Conservation (phyloP, 2,113 vertebrate species). For the Melanerpes aurifrons region DNA sequence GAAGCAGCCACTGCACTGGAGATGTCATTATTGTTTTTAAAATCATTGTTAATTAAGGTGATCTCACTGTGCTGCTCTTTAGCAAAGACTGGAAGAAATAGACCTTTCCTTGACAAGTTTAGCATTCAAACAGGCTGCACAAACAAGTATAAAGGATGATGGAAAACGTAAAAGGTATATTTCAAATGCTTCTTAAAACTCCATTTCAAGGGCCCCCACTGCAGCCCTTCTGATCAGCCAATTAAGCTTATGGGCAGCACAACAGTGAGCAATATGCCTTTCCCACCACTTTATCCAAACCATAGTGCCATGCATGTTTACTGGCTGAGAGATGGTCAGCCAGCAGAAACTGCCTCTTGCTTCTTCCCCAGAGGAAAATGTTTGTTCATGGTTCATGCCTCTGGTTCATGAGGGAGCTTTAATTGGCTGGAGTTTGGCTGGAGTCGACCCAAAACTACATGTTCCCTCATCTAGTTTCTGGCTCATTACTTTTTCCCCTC, state of each 20-base stretch:
- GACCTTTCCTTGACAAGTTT: conserved; percentile 12
- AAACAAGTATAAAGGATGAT: not conserved
- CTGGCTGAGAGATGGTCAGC: not conserved
- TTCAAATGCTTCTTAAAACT: not conserved
- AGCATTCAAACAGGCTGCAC: not conserved
- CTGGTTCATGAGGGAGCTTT: fast-evolving
- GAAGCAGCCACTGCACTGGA: not conserved
- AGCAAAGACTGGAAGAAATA: not conserved
- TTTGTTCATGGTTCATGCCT: not conserved
- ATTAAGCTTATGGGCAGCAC: not conserved
- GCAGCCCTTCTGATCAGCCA: not conserved
- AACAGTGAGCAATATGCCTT: not conserved
- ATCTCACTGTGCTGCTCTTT: not conserved
- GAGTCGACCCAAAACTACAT: not conserved
- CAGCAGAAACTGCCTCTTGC: not conserved
- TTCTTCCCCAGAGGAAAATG: not conserved
- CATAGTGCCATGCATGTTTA: not conserved
- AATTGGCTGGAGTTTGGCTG: not conserved
- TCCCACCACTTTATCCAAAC: not conserved
- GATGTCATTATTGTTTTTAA: not conserved
- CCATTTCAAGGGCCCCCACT: not conserved
- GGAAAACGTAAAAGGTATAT: not conserved
- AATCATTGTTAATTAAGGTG: conserved; percentile 25
- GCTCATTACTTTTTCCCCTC: not conserved
- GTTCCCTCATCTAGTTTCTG: not conserved